Evolutionary conservation across 2,797 vertebrate genomes (phyloP).

Genomic region (Pogoniulus pusillus): DNA sequence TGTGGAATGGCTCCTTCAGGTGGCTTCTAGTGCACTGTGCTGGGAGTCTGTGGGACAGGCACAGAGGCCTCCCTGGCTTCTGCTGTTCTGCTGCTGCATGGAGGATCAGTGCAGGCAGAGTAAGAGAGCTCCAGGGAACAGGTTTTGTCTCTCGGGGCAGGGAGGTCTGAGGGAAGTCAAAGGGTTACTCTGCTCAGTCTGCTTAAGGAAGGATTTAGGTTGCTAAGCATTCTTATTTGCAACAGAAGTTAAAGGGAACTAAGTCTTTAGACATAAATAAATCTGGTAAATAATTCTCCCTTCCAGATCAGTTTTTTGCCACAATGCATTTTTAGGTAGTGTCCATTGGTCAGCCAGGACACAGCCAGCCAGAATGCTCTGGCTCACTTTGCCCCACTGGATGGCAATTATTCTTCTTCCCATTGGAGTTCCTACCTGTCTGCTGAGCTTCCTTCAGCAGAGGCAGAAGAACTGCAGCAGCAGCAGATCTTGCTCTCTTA

Average conservation of each 20-base stretch:
- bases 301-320: neutral
- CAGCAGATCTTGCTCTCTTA: slow-evolving; percentile 4
- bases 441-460: neutral
- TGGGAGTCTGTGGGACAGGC: neutral
- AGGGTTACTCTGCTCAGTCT: neutral
- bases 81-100: neutral
- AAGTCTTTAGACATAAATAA: neutral
- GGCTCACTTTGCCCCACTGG: neutral
- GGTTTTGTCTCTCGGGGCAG: neutral
- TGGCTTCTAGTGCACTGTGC: neutral
- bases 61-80: neutral
- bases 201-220: neutral
- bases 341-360: neutral
- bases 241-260: neutral
- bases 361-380: neutral
- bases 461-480: neutral
- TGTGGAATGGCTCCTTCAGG: neutral
- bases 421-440: neutral
- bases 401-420: neutral
- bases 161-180: neutral
- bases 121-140: neutral
- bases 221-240: neutral
- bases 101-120: neutral
- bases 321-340: neutral
- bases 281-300: neutral